Evolutionary conservation across 2,888 invertebrate species (phyloP), one percentile per base, ranked within the genome.

Genomic region (Thera britannica): DNA sequence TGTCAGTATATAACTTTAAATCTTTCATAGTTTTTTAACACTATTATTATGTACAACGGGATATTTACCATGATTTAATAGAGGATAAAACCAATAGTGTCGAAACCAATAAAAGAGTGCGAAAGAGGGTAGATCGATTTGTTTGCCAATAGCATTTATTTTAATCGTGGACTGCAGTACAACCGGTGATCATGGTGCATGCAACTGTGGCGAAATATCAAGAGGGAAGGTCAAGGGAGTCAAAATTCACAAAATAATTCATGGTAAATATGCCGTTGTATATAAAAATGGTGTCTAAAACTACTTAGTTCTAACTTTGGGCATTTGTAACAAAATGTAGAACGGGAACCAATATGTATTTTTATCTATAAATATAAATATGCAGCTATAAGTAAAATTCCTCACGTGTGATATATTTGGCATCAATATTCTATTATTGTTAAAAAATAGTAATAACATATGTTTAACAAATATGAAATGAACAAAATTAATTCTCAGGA

Each of bases 311-410:
- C 67, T 73, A 76, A 72, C 75, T n/a, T 41, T 11, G 83, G 82
- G 83, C 83, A 83, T 85, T 81, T 81, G 66, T 72, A 67, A 69
- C 66, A 71, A 68, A 71, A 70, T 71, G 69, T 70, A 41, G 36
- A 76, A 77, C 72, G 74, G 72, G 71, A 80, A 81, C 75, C 76
- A 78, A 79, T 77, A 77, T 82, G 75, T 81, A 75, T 79, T 83
- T 83, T 85, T 87, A 84, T 86, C 83, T 85, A 76, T 77, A 38
- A 41, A n/a, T 82, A 83, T 78, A 79, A 69, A 69, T 70, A 72
- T 78, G 76, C 78, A 75, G 51, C 34, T 60, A 55, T 78, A 74
- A 71, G 63, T 67, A 70, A 69, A 75, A 80, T 79, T 76, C 78
- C 76, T 65, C 75, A 79, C 72, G 76, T 84, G 84, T 86, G 84